Evolutionary conservation across 2,888 invertebrate genomes (phyloP), one percentile per base, ranked within the genome.

Genomic region (Melieria omissa): DNA sequence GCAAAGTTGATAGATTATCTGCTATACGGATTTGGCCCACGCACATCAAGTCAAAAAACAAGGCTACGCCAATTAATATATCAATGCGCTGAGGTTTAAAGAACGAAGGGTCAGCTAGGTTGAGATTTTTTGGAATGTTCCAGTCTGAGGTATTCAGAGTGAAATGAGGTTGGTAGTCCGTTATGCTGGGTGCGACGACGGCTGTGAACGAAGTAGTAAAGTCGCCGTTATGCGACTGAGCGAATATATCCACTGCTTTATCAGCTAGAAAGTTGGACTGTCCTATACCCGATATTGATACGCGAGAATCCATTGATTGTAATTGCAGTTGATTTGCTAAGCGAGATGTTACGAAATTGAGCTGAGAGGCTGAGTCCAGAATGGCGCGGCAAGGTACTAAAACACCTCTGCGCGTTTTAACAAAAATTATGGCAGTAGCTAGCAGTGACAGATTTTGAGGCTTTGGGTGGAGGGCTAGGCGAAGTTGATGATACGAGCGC

Each of bases 41-140:
- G 49, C 67, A 74, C 44, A 79, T 57, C 5, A 77, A 52, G 14
- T 78, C 75, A 57, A 73, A 77, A 71, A 78, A 77, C n/a, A 77
- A n/a, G n/a, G 44, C 64, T n/a, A 74, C 76, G 4, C 77, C 76
- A 46, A 78, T 71, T 8, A 76, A 71, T 8, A 74, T 3, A 16
- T 76, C 76, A 49, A 77, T 73, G 7, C 70, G 75, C 8, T 71
- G 70, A 7, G 66, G 64, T 55, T 75, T 75, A 47, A 68, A 45
- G 46, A 77, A 78, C n/a, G 63, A 9, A 9, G 75, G 74, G 65
- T 77, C 76, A 4, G 79, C 75, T n/a, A 76, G 54, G 12, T 61
- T 68, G 8, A 78, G 57, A 49, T 77, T 76, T 49, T 58, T 0
- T 5, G 77, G 76, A 42, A 77, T 75, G 46, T 74, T 73, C 63